A percentile compares a stretch with the other conserved stretches of the same genome.
Evolutionary conservation across 2,888 invertebrate genomes (phyloP).

Genomic region (Artemia sinica): DNA sequence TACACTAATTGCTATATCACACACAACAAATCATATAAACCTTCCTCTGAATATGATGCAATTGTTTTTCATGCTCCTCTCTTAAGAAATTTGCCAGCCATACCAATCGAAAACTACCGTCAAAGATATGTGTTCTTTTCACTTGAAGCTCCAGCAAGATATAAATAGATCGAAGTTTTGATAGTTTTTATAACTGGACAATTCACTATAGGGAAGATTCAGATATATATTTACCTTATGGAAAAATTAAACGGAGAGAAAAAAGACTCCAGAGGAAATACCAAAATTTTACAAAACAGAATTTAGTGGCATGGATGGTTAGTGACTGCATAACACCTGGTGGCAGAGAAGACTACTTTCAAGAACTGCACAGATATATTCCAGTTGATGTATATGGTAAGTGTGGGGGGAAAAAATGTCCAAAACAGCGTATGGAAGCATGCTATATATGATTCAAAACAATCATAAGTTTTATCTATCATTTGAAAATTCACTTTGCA

Average conservation of each 20-base stretch:
- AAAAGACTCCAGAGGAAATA: neutral
- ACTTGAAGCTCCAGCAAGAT: constrained; percentile 19
- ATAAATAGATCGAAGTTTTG: neutral
- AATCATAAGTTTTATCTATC: constrained; percentile 21
- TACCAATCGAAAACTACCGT: neutral
- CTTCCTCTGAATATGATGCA: constrained; percentile 15
- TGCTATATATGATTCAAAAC: constrained; percentile 19
- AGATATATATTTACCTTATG: constrained; percentile 19
- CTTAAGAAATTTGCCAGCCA: constrained; percentile 14
- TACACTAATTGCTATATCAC: constrained; percentile 18
- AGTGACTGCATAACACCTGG: constrained; percentile 24
- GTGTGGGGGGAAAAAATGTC: constrained; percentile 16
- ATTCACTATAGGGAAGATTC: constrained; percentile 19
- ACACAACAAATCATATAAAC: constrained; percentile 15
- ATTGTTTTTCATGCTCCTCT: constrained; percentile 18
- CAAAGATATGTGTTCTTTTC: constrained; percentile 20
- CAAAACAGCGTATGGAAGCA: neutral
- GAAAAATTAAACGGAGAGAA: constrained; percentile 3
- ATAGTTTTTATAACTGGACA: constrained; percentile 20
- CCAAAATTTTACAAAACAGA: constrained; percentile 19
- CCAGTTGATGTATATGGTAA: constrained; percentile 24
- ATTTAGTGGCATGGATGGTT: constrained; percentile 25
- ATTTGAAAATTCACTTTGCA: constrained; percentile 21
- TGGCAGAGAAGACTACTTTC: constrained; percentile 24
- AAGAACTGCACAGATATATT: constrained; percentile 23